phyloP scores from a whole-genome alignment of 2,113 vertebrate genomes.

The Scatophagus argus region DNA sequence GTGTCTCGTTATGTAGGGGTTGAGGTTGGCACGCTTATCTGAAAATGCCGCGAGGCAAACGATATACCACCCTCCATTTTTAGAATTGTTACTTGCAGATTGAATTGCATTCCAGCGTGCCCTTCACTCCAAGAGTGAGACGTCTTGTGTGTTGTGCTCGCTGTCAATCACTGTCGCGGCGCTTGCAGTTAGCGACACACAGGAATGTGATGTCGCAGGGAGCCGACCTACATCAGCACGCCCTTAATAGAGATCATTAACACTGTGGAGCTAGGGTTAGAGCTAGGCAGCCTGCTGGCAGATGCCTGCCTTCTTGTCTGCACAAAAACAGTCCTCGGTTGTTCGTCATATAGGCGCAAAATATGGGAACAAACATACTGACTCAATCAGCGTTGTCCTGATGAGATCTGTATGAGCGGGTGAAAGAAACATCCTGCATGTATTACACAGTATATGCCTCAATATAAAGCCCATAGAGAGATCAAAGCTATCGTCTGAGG shows the following conservation, averaged over 20 bases:
- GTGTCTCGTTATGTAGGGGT: slow-evolving; percentile 25
- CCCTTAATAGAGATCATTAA: slow-evolving; percentile 49
- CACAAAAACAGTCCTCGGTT: slow-evolving; percentile 17
- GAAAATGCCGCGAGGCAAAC: slow-evolving; percentile 60
- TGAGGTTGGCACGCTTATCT: slow-evolving; percentile 37
- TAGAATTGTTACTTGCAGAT: slow-evolving; percentile 61
- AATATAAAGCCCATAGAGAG: slow-evolving; percentile 38
- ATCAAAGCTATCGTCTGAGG: slow-evolving; percentile 31
- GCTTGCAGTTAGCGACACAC: slow-evolving; percentile 36
- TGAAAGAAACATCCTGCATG: slow-evolving; percentile 49
- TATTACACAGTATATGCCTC: slow-evolving; percentile 47
- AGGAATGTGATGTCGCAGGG: slow-evolving; percentile 66
- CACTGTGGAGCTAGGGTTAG: slow-evolving; percentile 35
- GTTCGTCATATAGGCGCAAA: slow-evolving; percentile 24
- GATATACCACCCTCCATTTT: slow-evolving; percentile 60
- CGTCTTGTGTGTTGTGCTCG: slow-evolving; percentile 26
- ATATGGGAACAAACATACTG: slow-evolving; percentile 34
- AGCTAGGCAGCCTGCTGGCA: slow-evolving; percentile 15
- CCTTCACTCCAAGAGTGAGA: slow-evolving; percentile 26
- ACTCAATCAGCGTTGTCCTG: slow-evolving; percentile 48
- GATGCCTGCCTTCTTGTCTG: not conserved
- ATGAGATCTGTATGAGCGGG: slow-evolving; percentile 42
- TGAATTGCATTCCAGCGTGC: slow-evolving; percentile 61
- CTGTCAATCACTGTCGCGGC: slow-evolving; percentile 46
- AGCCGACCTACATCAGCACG: slow-evolving; percentile 54